Evolutionary conservation across 1,140 invertebrate genomes (phyloP).

Genomic region (Neuroterus valhalla): DNA sequence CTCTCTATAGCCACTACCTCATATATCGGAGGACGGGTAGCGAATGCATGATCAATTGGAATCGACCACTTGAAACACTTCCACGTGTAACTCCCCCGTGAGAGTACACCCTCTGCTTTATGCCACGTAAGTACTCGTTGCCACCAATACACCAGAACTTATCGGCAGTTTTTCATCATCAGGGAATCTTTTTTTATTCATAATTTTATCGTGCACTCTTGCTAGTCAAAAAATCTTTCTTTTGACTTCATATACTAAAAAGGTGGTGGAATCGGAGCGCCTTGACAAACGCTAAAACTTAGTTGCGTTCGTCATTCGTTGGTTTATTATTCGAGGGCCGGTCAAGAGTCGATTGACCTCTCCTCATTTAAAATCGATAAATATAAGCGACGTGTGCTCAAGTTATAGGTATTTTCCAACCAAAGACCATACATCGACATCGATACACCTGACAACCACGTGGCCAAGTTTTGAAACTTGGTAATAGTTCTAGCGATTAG

Average conservation of each 20-base stretch:
- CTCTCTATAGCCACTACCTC: neutral
- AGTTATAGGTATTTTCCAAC: slow-evolving; percentile 49
- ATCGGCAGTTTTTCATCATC: no score
- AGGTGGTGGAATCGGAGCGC: slow-evolving; percentile 50
- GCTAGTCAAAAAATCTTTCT: neutral
- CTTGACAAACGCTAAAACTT: slow-evolving; percentile 52
- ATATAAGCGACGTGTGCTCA: slow-evolving; percentile 17
- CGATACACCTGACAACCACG: slow-evolving; percentile 18
- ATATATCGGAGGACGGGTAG: slow-evolving; percentile 25
- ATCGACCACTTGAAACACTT: slow-evolving; percentile 48
- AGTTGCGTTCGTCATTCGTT: slow-evolving; percentile 48
- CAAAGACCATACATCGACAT: slow-evolving; percentile 51
- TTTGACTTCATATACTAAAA: neutral
- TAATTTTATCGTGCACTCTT: no score
- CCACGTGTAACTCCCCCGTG: slow-evolving; percentile 43
- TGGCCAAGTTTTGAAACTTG: slow-evolving; percentile 62
- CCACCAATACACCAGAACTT: neutral
- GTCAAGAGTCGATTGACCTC: slow-evolving; percentile 60
- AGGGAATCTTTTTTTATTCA: no score
- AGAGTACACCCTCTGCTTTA: neutral
- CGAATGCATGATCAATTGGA: slow-evolving; percentile 53
- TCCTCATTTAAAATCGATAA: slow-evolving; percentile 58
- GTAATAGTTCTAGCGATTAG: slow-evolving; percentile 66
- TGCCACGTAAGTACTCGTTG: neutral
- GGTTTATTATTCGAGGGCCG: slow-evolving; percentile 58